Evolutionary conservation across 1,140 invertebrate genomes (phyloP).

Genomic region (Periplaneta americana): DNA sequence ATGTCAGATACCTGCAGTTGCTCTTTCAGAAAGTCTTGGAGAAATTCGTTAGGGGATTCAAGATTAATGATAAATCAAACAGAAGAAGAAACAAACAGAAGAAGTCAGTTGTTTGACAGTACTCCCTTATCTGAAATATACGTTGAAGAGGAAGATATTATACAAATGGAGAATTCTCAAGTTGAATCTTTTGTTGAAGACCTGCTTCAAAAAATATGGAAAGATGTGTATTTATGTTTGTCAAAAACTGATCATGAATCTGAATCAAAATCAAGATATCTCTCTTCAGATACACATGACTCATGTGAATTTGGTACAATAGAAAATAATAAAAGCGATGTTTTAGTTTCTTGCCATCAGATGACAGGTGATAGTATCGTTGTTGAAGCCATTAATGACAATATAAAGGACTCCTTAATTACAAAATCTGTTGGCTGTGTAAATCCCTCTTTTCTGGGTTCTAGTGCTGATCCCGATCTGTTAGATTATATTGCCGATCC

Average conservation of each 20-base stretch:
- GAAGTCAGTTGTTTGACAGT: background rate
- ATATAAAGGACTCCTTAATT: background rate
- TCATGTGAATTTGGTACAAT: no score
- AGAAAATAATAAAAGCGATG: no score
- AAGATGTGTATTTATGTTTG: slow-evolving; percentile 1
- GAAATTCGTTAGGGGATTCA: background rate
- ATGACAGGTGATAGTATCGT: background rate
- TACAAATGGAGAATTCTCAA: background rate
- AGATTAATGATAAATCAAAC: background rate
- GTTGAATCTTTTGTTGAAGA: background rate
- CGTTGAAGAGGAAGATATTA: background rate
- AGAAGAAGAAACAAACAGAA: background rate
- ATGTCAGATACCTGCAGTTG: slow-evolving; percentile 2
- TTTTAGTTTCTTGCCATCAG: background rate
- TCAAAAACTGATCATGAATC: background rate
- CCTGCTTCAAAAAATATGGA: background rate
- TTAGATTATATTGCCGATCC: background rate
- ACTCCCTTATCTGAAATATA: background rate
- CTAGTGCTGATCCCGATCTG: background rate
- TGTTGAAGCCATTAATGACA: background rate
- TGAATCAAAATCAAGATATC: background rate
- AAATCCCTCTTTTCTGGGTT: background rate
- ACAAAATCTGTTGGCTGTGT: background rate
- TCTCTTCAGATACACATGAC: no score
- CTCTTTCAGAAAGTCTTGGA: slow-evolving; percentile 10